A percentile compares a stretch with the other conserved stretches of the same genome.
These are phyloP conservation scores for Pedicia rivosa DNA, from an alignment of 2,888 invertebrate species.

Conservation along the genomic window DNA sequence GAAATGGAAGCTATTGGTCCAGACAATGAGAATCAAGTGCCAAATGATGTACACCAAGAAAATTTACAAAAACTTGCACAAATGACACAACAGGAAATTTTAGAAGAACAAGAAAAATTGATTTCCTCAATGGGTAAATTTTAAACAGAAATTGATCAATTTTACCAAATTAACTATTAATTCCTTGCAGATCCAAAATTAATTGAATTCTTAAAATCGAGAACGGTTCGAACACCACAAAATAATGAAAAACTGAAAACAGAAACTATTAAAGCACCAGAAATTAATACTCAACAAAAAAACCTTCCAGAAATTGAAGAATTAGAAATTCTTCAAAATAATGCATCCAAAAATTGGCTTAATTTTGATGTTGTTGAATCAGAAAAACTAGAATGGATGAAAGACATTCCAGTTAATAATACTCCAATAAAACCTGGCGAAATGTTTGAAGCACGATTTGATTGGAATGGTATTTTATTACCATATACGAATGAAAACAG, in stretches of 20 bases:
- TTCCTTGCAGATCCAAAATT: slow-evolving; percentile 9
- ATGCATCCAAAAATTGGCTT: slow-evolving; percentile 55
- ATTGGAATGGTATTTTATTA: slow-evolving; percentile 63
- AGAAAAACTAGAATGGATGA: slow-evolving; percentile 83
- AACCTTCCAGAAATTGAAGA: too few relatives aligned
- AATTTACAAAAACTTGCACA: slow-evolving; percentile 47
- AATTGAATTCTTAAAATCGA: slow-evolving; percentile 9
- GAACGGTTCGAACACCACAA: not conserved
- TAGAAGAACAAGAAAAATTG: slow-evolving; percentile 53
- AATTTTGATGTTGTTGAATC: slow-evolving; percentile 76
- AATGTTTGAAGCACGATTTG: slow-evolving; percentile 66
- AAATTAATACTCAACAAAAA: slow-evolving; percentile 3
- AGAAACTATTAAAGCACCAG: slow-evolving; percentile 2
- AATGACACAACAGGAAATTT: slow-evolving; percentile 60
- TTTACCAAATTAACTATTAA: not conserved
- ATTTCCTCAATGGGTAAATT: slow-evolving; percentile 34
- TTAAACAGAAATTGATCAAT: not conserved
- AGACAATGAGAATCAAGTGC: not conserved
- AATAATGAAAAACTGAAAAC: slow-evolving; percentile 5
- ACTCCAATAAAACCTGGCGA: slow-evolving; percentile 38
- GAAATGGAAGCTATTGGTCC: not conserved
- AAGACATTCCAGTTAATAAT: slow-evolving; percentile 42
- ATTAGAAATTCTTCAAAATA: slow-evolving; percentile 40
- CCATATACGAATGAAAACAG: slow-evolving; percentile 48
- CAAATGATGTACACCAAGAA: slow-evolving; percentile 38